Evolutionary conservation across 2,113 vertebrate genomes (phyloP).

Genomic region (Phalacrocorax pelagicus): DNA sequence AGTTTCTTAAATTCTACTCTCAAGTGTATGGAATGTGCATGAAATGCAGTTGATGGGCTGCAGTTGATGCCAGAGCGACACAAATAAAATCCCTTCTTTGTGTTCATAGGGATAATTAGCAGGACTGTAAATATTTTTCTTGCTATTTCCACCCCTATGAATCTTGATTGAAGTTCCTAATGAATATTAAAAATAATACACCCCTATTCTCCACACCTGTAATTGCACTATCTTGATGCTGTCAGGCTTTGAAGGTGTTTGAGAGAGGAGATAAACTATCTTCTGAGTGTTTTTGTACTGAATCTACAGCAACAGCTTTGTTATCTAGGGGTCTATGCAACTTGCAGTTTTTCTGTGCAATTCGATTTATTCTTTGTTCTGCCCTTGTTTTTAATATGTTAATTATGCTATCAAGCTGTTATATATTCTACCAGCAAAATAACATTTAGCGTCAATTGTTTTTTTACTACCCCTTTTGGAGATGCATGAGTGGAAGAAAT

Average conservation of each 20-base stretch:
- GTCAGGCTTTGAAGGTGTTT: not conserved
- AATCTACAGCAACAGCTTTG: not conserved
- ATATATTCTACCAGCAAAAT: conserved; percentile 14
- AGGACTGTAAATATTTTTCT: not conserved
- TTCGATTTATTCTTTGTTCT: conserved; percentile 29
- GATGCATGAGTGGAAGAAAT: conserved; percentile 45
- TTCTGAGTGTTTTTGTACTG: not conserved
- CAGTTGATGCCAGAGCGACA: not conserved
- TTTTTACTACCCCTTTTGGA: conserved; percentile 26
- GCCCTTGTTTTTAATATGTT: conserved; percentile 8
- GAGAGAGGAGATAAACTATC: not conserved
- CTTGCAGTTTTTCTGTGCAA: not conserved
- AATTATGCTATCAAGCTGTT: conserved; percentile 26
- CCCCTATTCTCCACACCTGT: not conserved
- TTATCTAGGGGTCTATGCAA: not conserved
- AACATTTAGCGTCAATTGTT: conserved; percentile 23
- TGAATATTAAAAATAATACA: not conserved
- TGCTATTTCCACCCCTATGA: not conserved
- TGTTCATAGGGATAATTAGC: not conserved
- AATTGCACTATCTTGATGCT: not conserved
- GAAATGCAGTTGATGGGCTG: not conserved
- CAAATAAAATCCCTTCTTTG: not conserved
- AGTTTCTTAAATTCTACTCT: not conserved
- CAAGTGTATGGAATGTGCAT: not conserved
- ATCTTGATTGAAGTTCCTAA: not conserved